Evolutionary conservation across 1,140 invertebrate species (phyloP).

Genomic region (Drosophila parvula): DNA sequence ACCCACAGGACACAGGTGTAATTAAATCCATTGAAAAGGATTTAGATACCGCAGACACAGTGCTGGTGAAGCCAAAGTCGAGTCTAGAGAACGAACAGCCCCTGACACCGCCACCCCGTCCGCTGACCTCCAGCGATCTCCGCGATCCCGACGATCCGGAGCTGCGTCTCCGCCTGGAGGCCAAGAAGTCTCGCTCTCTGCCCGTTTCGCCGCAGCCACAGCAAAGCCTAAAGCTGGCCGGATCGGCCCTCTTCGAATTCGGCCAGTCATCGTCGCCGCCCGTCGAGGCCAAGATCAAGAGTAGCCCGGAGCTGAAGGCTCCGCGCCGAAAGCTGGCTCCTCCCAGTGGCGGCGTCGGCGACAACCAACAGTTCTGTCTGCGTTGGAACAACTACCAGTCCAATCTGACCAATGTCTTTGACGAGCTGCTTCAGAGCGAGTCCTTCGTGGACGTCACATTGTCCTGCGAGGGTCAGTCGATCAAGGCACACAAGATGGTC

Average conservation of each 20-base stretch:
- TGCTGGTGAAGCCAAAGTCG: slow-evolving; percentile 23
- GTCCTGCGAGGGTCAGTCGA: slow-evolving; percentile 94
- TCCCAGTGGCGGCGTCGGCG: slow-evolving; percentile 31
- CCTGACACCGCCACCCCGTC: slow-evolving; percentile 75
- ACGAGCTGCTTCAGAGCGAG: slow-evolving; percentile 95
- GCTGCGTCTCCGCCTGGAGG: slow-evolving; percentile 58
- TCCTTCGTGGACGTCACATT: slow-evolving; percentile 96
- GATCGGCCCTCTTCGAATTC: slow-evolving; percentile 69
- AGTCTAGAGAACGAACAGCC: slow-evolving; percentile 40
- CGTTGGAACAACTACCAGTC: slow-evolving; percentile 97
- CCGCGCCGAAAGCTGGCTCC: slow-evolving; percentile 29
- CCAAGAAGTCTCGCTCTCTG: slow-evolving; percentile 74
- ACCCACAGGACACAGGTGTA: not conserved
- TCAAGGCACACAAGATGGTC: slow-evolving; percentile 97
- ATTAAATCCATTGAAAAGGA: slow-evolving; percentile 20
- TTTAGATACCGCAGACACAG: slow-evolving; percentile 6
- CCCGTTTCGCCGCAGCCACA: slow-evolving; percentile 77
- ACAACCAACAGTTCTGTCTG: slow-evolving; percentile 89
- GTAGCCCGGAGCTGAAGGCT: slow-evolving; percentile 24
- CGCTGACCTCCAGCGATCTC: slow-evolving; percentile 74
- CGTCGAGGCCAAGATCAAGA: slow-evolving; percentile 17
- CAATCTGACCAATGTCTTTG: slow-evolving; percentile 95
- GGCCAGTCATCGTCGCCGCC: slow-evolving; percentile 27
- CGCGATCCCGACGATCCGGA: slow-evolving; percentile 65
- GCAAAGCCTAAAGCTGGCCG: slow-evolving; percentile 53